Evolutionary conservation across 2,113 vertebrate species (phyloP).

Genomic region (Cygnus atratus): DNA sequence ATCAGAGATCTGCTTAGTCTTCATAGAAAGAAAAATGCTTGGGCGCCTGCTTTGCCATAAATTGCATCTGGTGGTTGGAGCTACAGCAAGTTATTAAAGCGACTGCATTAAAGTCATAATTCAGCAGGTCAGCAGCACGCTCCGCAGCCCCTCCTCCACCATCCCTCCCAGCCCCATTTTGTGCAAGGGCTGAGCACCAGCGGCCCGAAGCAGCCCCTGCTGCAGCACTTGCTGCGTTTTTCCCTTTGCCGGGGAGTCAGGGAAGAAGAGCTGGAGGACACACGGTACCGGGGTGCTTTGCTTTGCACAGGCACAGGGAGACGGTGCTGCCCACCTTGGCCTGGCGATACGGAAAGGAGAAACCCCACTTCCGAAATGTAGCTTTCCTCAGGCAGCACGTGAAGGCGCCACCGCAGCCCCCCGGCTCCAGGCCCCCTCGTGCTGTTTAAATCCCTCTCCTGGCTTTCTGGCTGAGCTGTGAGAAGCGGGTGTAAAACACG

Average conservation of each 20-base stretch:
- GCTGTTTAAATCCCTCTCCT: neutral
- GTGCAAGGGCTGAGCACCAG: neutral
- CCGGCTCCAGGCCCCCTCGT: neutral
- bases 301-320: neutral
- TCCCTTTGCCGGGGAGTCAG: neutral
- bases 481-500: neutral
- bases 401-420: neutral
- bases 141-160: conserved; percentile 55
- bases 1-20: conserved; percentile 72
- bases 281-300: neutral
- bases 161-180: conserved; percentile 27
- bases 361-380: neutral
- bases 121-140: conserved; percentile 46
- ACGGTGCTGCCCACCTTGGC: neutral
- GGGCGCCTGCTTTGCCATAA: conserved; percentile 64
- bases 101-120: conserved; percentile 67
- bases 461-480: neutral
- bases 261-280: neutral
- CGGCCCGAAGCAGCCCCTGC: conserved; percentile 13
- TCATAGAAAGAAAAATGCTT: conserved; percentile 68
- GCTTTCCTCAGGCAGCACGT: neutral
- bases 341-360: neutral
- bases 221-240: neutral
- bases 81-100: conserved; percentile 66
- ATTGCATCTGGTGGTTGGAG: conserved; percentile 69